Evolutionary conservation across 2,113 vertebrate genomes (phyloP).

Genomic region (Nannospalax galili): DNA sequence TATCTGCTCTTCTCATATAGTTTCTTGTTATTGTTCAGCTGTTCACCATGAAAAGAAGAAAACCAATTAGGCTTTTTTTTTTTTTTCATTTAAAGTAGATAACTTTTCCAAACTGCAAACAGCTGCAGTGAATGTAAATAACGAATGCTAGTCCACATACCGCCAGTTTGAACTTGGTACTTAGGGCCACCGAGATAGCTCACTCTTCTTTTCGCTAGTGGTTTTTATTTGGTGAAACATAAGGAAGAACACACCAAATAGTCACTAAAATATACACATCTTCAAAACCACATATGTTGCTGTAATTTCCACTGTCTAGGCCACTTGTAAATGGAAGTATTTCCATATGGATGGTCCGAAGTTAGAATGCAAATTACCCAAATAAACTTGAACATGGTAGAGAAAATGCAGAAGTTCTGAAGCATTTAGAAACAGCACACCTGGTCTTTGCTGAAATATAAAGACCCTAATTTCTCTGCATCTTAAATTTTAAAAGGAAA

Average conservation of each 20-base stretch:
- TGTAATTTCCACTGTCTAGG: conserved; percentile 53
- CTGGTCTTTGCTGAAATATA: conserved; percentile 55
- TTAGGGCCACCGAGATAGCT: background rate
- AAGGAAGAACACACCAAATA: conserved; percentile 46
- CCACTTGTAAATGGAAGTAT: conserved; percentile 46
- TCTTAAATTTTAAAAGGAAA: background rate
- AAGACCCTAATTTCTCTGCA: conserved; percentile 30
- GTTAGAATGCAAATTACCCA: conserved; percentile 67
- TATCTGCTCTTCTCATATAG: background rate
- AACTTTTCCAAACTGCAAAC: conserved; percentile 46
- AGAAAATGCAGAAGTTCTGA: conserved; percentile 35
- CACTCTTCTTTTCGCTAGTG: background rate
- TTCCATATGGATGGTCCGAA: conserved; percentile 60
- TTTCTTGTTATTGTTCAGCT: conserved; percentile 18
- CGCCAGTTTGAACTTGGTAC: background rate
- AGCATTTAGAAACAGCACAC: conserved; percentile 47
- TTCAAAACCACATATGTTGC: conserved; percentile 36
- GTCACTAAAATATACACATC: background rate
- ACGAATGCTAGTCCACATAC: background rate
- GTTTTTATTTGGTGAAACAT: conserved; percentile 49
- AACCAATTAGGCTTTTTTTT: conserved; percentile 11
- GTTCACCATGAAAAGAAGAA: conserved; percentile 25
- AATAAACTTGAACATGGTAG: conserved; percentile 38
- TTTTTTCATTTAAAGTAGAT: conserved; percentile 42
- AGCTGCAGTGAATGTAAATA: conserved; percentile 57